These are phyloP conservation scores for Parascotia fuliginaria DNA, from an alignment of 2,888 invertebrate species.

Conservation along the genomic window DNA sequence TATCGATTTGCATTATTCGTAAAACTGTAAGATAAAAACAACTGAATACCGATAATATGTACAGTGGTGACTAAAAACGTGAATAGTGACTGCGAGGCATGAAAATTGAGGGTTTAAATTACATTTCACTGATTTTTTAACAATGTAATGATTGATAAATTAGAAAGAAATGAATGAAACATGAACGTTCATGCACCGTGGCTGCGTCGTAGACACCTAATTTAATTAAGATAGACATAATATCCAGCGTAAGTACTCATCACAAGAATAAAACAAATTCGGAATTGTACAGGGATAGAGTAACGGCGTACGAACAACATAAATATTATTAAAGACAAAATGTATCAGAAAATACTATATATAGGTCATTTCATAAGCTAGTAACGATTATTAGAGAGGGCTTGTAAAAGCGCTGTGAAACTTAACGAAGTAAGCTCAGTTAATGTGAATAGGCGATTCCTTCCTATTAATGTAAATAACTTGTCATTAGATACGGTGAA, in stretches of 20 bases:
- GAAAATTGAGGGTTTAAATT: constrained; percentile 13
- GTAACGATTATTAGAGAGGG: constrained; percentile 57
- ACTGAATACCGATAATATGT: constrained; percentile 59
- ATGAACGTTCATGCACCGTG: constrained; percentile 7
- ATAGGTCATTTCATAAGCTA: constrained; percentile 54
- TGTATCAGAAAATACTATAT: constrained; percentile 56
- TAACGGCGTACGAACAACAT: constrained; percentile 60
- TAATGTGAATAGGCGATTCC: constrained; percentile 74
- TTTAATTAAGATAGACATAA: constrained; percentile 40
- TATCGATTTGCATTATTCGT: constrained; percentile 71
- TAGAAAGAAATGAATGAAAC: constrained; percentile 16
- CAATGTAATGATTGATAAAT: not conserved
- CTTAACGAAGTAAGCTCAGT: constrained; percentile 75
- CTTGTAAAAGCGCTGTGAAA: constrained; percentile 77
- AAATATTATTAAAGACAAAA: constrained; percentile 52
- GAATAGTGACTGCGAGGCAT: constrained; percentile 13
- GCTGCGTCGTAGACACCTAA: constrained; percentile 18
- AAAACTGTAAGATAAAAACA: constrained; percentile 66
- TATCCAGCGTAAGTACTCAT: constrained; percentile 45
- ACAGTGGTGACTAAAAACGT: constrained; percentile 64
- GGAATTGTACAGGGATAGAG: constrained; percentile 84
- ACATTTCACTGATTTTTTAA: constrained; percentile 22
- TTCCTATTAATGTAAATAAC: constrained; percentile 78
- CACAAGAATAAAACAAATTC: constrained; percentile 72
- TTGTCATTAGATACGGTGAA: constrained; percentile 68